A percentile compares a stretch with the other conserved stretches of the same genome.
These are phyloP conservation scores for Drosophila tani DNA, from an alignment of 1,140 invertebrate genomes.

Conservation along the genomic window DNA sequence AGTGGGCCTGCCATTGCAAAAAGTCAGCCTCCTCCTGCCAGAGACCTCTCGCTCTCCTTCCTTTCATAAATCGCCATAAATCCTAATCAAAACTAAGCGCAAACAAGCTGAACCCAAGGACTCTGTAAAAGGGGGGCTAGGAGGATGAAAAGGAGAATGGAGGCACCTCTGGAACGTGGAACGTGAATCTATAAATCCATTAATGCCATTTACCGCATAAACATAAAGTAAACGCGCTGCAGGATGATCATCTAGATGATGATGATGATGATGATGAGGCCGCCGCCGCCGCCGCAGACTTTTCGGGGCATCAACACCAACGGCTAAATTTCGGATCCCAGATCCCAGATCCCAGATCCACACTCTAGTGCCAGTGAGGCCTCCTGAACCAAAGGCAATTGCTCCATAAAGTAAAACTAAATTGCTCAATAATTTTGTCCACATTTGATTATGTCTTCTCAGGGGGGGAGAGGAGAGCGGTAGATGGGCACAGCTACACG, in stretches of 20 bases:
- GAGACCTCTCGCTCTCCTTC: conserved; percentile 15
- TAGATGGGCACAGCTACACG: not conserved
- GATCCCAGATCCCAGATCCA: conserved; percentile 5
- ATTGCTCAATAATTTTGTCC: conserved; percentile 84
- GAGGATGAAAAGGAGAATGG: not conserved
- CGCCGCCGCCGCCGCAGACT: conserved; percentile 26
- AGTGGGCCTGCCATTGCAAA: conserved; percentile 16
- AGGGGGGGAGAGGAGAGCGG: conserved; percentile 16
- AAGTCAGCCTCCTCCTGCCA: conserved; percentile 4
- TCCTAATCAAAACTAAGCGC: conserved; percentile 76
- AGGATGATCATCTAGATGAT: conserved; percentile 25
- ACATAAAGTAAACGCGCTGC: conserved; percentile 72
- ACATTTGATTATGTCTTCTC: conserved; percentile 83
- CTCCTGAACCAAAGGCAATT: conserved; percentile 63
- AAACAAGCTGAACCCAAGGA: conserved; percentile 54
- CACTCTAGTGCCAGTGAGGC: not conserved
- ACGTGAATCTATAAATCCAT: conserved; percentile 80
- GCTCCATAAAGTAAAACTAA: conserved; percentile 84
- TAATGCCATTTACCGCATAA: conserved; percentile 83
- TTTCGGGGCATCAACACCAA: conserved; percentile 56
- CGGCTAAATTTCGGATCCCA: conserved; percentile 28
- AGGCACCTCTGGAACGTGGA: conserved; percentile 40
- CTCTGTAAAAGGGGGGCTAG: not conserved
- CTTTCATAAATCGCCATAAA: conserved; percentile 72
- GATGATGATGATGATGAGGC: conserved; percentile 4